A percentile compares a stretch with the other conserved stretches of the same genome.
Conservation (phyloP, 2,888 invertebrate genomes). For the Drosophila kambysellisi region DNA sequence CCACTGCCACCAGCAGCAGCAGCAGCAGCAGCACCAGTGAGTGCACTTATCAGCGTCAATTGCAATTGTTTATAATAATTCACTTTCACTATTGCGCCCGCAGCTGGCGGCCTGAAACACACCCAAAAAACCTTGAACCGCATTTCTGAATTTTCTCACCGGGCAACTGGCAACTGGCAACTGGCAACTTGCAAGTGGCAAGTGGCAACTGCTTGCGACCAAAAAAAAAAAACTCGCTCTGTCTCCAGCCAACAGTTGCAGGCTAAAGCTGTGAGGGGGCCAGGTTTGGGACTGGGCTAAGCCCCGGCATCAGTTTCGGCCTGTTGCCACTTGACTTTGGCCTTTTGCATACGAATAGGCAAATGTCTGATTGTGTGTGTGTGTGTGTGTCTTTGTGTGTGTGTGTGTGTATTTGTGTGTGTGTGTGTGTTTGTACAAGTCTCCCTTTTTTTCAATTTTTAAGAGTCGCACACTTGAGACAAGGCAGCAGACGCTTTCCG, state of each 20-base stretch:
- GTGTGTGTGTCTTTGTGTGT: neutral
- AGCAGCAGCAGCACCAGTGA: conserved; percentile 13
- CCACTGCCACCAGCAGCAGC: neutral
- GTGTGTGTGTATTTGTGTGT: neutral
- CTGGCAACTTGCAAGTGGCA: neutral
- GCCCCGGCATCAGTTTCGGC: conserved; percentile 18
- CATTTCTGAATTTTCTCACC: conserved; percentile 43
- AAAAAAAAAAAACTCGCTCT: conserved; percentile 1
- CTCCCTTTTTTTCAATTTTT: conserved; percentile 32
- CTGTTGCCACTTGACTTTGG: conserved; percentile 53
- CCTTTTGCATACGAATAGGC: conserved; percentile 41
- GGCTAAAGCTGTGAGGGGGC: conserved; percentile 12
- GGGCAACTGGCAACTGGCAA: conserved; percentile 33
- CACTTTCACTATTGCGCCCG: conserved; percentile 66
- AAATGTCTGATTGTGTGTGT: neutral
- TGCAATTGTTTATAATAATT: conserved; percentile 76
- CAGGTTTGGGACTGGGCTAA: conserved; percentile 20
- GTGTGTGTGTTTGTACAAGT: conserved; percentile 12
- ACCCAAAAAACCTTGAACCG: conserved; percentile 60
- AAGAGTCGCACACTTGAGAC: conserved; percentile 48
- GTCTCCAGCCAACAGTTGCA: conserved; percentile 10
- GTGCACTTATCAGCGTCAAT: conserved; percentile 59
- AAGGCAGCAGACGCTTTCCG: conserved; percentile 22
- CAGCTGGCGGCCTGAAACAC: conserved; percentile 27
- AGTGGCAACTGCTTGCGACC: conserved; percentile 24